Evolutionary conservation across 2,888 invertebrate species (phyloP), one percentile per base, ranked within the genome.

Genomic region (Perithous albicinctus): DNA sequence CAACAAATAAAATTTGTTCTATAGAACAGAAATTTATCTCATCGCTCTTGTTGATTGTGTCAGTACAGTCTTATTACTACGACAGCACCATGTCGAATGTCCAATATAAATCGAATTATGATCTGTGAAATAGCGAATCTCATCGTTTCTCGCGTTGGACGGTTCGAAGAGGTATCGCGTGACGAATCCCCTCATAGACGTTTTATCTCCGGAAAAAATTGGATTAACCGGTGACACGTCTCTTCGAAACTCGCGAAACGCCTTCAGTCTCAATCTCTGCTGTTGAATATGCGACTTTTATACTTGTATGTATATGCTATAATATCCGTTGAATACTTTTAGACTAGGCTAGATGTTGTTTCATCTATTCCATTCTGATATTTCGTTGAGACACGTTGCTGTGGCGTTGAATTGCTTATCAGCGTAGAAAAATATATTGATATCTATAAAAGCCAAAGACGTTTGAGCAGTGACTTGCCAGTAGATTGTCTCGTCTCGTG

Each of bases 191-290:
- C 43, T 81, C 64, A 75, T 83, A 38, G 80, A 43, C 29, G 69
- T 84, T 84, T 84, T 84, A 84, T 82, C 79, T 73, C 74, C 51
- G 35, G 38, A 63, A 70, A 77, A 82, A 81, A 82, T 82, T 84
- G 63, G 38, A 12, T 70, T 73, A 51, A 77, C 64, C 64, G 73
- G 54, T 72, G 76, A 74, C 35, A 82, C 63, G 76, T 81, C 59
- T 43, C 69, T 46, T 73, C 51, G 20, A 48, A 66, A 51, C 59
- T 61, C 15, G 20, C 41, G 59, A 32, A 61, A 75, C 78, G 70
- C 66, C 80, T 54, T 10, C 7, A 8, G 41, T 63, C 66, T 29
- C 29, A 66, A 26, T 10, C 48, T 32, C 38, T 10, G n/a, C 48
- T 38, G 8, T 46, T 61, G 51, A 59, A 69, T 43, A 43, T 51